A percentile compares a stretch with the other conserved stretches of the same genome.
phyloP scores from a whole-genome alignment of 2,797 vertebrate genomes.

The Lepilemur septentrionalis region DNA sequence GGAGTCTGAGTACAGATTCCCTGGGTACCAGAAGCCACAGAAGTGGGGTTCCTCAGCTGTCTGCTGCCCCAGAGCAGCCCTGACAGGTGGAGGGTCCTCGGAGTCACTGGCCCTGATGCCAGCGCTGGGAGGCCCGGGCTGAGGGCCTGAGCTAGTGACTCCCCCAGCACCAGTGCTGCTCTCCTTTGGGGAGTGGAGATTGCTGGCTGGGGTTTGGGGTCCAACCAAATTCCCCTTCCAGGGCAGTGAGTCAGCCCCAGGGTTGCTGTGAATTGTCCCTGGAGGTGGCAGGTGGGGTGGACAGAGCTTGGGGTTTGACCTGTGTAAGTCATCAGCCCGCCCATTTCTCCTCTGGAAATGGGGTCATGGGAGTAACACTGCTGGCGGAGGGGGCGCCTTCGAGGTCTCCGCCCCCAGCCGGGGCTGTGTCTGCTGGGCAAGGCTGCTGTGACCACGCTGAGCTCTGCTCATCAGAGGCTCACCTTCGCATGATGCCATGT shows the following conservation, averaged over 20 bases:
- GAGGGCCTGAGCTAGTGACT: neutral
- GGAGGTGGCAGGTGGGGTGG: neutral
- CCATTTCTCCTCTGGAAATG: neutral
- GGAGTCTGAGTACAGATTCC: neutral
- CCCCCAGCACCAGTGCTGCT: neutral
- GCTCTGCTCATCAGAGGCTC: conserved; percentile 84
- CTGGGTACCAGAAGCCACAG: neutral
- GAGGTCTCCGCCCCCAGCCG: neutral
- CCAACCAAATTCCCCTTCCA: neutral
- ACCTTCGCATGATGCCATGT: conserved; percentile 87
- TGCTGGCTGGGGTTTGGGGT: neutral
- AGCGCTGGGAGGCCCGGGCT: neutral
- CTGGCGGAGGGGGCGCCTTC: conserved; percentile 56
- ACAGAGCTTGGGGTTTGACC: neutral
- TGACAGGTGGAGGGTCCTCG: neutral
- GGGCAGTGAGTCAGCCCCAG: neutral
- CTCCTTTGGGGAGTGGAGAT: neutral
- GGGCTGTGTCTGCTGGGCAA: neutral
- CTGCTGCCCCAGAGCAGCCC: neutral
- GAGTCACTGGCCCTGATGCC: neutral
- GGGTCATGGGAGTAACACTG: conserved; percentile 52
- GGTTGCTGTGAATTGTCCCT: neutral
- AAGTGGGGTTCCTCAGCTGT: neutral
- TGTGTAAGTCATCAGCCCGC: neutral
- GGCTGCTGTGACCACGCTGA: conserved; percentile 41